Evolutionary conservation across 2,797 vertebrate species (phyloP).

Genomic region (Kryptolebias ocellatus): DNA sequence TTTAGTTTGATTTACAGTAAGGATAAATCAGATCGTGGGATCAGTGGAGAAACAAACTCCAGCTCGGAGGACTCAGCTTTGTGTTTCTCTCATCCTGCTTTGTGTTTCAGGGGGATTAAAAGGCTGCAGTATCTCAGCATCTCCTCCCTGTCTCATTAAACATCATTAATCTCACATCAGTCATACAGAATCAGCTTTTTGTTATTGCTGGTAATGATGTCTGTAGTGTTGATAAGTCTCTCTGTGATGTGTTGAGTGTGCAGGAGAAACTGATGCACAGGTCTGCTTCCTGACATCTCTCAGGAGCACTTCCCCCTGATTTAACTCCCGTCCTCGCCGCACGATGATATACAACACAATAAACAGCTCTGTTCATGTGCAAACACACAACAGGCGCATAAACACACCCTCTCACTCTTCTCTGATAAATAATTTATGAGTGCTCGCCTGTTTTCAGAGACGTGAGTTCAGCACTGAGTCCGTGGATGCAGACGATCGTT

Average conservation of each 20-base stretch:
- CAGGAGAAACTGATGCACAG: neutral
- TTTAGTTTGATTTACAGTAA: too few species aligned
- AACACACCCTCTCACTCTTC: conserved; percentile 16
- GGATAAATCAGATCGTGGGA: neutral
- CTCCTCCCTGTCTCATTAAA: conserved; percentile 15
- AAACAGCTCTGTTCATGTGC: conserved; percentile 27
- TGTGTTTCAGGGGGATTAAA: neutral
- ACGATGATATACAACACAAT: conserved; percentile 44
- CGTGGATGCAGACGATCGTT: conserved; percentile 23
- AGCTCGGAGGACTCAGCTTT: too few species aligned
- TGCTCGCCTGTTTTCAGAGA: conserved; percentile 37
- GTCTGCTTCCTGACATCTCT: conserved; percentile 4
- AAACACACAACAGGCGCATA: conserved; percentile 19
- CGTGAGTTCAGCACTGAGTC: conserved; percentile 46
- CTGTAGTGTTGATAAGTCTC: neutral
- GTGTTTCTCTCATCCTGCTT: neutral
- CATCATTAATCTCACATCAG: conserved; percentile 9
- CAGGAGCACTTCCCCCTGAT: neutral
- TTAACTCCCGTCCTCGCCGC: neutral
- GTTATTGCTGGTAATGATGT: conserved; percentile 2
- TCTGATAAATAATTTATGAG: conserved; percentile 52
- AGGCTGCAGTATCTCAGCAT: neutral
- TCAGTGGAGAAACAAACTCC: neutral
- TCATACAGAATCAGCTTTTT: conserved; percentile 11
- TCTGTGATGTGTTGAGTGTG: neutral